Base-by-base conservation (phyloP, 1,140 invertebrate species). In the Halotydeus destructor region DNA sequence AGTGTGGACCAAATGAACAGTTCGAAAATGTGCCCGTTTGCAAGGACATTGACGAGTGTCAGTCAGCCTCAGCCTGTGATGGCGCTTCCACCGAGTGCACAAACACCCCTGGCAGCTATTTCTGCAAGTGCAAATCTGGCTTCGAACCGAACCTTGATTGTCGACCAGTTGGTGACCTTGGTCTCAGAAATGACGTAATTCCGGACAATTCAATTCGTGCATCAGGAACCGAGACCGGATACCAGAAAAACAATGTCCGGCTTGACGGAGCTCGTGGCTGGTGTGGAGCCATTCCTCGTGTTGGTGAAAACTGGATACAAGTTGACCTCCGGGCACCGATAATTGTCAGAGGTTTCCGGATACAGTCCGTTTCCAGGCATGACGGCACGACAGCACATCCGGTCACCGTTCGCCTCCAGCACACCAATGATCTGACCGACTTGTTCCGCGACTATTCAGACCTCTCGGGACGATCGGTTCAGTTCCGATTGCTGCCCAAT, bases 1-100 rank as follows among this genome's bases (percentile, higher is more conserved):
- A 72, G 52, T 94, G 88, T 57, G 80, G 82, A 46, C 66, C 81
- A 34, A 71, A 76, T 49, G 80, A 89, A 58, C 63, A 71, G 43
- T 89, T 93, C 51, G 72, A 77, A 44, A 75, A 81, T 49, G 69
- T 78, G 5, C 83, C 85, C 3, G 74, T 68, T 41, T 89, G 83
- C 54, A 77, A 48, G 68, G 86, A 93, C 60, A 75, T 91, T 27
- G 86, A 94, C 52, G 88, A 94, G 63, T 94, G 88, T 60, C 66
- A 70, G 1, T 77, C 71, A 31, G 78, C 77, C 33, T 50, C 53
- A 50, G 80, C 84, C 56, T 89, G 84, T 62, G 86, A 88, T 60
- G 62, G 76, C 16, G 78, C 76, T 3, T 88, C 80, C 3, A 89
- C 86, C 1, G 76, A 84, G 59, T 94, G 88, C 59, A 73, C 76